Conservation (phyloP, 92 coral and sea anemone genomes). For the Pocillopora meandrina region DNA sequence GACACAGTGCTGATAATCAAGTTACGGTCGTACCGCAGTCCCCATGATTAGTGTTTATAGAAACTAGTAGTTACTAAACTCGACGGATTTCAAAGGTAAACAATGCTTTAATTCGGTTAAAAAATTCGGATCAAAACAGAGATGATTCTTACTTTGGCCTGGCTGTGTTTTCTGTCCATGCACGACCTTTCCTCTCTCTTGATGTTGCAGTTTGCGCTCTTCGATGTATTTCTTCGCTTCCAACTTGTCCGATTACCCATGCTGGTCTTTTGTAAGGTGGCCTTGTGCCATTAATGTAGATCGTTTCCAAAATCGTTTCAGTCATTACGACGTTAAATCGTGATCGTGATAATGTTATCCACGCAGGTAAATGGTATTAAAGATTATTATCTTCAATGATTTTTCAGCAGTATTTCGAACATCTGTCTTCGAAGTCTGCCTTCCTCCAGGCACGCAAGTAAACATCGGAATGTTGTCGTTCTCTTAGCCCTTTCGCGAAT, state of each 20-base stretch:
- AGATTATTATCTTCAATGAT: neutral
- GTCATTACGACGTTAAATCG: constrained; percentile 47
- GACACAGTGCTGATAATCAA: too few species aligned
- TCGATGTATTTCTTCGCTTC: constrained; percentile 43
- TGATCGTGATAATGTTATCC: neutral
- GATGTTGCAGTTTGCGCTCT: constrained; percentile 66
- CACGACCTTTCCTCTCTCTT: neutral
- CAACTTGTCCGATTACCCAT: constrained; percentile 78
- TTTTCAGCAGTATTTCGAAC: neutral
- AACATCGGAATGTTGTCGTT: neutral
- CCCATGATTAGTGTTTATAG: neutral
- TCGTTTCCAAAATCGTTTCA: constrained; percentile 69
- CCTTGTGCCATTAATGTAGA: constrained; percentile 70
- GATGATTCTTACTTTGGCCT: constrained; percentile 76
- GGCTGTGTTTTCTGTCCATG: constrained; percentile 25
- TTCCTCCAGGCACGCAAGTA: constrained; percentile 3
- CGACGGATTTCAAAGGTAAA: neutral
- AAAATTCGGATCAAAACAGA: neutral
- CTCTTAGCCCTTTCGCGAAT: neutral
- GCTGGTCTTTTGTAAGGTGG: constrained; percentile 86
- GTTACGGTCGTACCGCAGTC: too few species aligned
- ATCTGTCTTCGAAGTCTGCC: neutral
- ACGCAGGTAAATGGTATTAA: neutral
- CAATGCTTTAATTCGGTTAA: neutral
- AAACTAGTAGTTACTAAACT: neutral